phyloP scores from a whole-genome alignment of 30 jellyfish, hydroid and myxozoan species.

The Catostylus mosaicus region DNA sequence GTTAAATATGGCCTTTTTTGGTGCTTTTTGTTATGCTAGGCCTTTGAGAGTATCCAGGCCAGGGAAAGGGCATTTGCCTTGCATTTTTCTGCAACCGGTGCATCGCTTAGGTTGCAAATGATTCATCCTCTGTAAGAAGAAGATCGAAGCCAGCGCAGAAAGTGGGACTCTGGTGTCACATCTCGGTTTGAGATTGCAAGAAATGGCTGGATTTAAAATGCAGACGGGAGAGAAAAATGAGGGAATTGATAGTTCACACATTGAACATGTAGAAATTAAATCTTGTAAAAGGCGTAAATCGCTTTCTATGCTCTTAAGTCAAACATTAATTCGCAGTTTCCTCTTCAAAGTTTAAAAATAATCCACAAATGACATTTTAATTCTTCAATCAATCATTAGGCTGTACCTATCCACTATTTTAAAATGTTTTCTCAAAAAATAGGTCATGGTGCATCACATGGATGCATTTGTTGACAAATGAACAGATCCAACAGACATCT shows the following conservation, averaged over 20 bases:
- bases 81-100: too few species aligned
- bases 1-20: too few species aligned
- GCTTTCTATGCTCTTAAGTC: not conserved
- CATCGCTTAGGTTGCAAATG: too few species aligned
- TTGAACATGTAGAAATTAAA: not conserved
- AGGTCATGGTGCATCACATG: constrained; percentile 5
- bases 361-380: not conserved
- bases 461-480: constrained; percentile 15
- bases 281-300: not conserved
- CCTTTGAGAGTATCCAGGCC: too few species aligned
- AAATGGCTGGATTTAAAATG: too few species aligned
- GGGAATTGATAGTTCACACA: not conserved
- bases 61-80: too few species aligned
- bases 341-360: not conserved
- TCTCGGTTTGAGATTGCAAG: too few species aligned
- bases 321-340: constrained; percentile 7
- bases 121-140: too few species aligned
- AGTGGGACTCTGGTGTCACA: too few species aligned
- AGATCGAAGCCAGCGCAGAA: too few species aligned
- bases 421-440: constrained; percentile 20
- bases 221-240: not conserved
- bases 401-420: not conserved
- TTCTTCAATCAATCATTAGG: not conserved
- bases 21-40: too few species aligned
- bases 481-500: constrained; percentile 9